Evolutionary conservation across 2,113 vertebrate species (phyloP).

Genomic region (Microcebus tavaratra): DNA sequence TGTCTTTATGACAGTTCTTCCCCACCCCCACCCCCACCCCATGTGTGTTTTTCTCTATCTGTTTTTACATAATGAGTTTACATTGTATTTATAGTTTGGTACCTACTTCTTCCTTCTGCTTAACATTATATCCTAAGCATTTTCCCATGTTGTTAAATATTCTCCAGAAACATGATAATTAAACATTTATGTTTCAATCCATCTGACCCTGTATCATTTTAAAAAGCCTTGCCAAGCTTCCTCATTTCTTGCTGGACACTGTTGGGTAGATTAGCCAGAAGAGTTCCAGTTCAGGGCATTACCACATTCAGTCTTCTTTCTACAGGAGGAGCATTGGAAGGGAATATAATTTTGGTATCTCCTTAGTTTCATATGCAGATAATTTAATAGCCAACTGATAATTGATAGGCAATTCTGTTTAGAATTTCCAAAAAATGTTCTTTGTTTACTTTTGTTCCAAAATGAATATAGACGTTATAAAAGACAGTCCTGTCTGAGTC

Average conservation of each 20-base stretch:
- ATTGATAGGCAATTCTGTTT: not conserved
- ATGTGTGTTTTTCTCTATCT: not conserved
- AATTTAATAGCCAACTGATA: not conserved
- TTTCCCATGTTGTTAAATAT: not conserved
- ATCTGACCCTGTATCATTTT: not conserved
- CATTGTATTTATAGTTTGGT: not conserved
- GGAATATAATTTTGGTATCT: not conserved
- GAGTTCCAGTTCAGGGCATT: not conserved
- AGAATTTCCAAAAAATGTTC: not conserved
- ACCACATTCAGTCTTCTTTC: not conserved
- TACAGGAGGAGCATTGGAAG: not conserved
- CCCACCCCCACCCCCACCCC: accelerated
- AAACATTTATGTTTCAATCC: not conserved
- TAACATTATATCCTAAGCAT: not conserved
- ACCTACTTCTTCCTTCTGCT: not conserved
- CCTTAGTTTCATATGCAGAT: not conserved
- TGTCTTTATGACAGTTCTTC: not conserved
- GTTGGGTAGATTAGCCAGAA: not conserved
- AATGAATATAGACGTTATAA: not conserved
- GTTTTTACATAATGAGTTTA: not conserved
- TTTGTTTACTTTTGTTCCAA: not conserved
- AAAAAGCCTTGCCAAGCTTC: not conserved
- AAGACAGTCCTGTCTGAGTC: not conserved
- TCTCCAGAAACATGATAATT: not conserved
- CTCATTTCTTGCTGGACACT: not conserved